Evolutionary conservation across 2,888 invertebrate genomes (phyloP).

Genomic region (Agrypnus murinus): DNA sequence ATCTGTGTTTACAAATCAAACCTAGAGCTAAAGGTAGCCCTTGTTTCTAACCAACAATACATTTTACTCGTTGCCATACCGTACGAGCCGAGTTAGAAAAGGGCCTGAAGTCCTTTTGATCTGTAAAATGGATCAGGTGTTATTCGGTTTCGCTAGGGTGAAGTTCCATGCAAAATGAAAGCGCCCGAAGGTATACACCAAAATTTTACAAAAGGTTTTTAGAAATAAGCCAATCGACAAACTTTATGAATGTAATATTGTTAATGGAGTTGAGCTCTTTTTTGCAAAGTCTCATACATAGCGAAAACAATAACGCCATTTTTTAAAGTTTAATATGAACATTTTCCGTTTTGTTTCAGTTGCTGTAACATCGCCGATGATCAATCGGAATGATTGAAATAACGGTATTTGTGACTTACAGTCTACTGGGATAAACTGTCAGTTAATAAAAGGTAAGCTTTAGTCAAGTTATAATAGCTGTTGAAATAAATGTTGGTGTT

Average conservation of each 20-base stretch:
- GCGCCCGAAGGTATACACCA: conserved; percentile 21
- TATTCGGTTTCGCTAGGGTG: conserved; percentile 36
- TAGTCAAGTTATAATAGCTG: no score
- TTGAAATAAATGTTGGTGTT: no score
- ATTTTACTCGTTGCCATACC: conserved; percentile 23
- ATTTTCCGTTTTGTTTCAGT: background rate
- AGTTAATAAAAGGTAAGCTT: no score
- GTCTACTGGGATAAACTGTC: no score
- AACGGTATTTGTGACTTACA: no score
- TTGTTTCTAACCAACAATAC: conserved; percentile 1
- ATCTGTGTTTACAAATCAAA: no score
- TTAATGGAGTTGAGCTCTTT: conserved; percentile 3
- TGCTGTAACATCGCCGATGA: no score
- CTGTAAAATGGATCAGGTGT: conserved; percentile 43
- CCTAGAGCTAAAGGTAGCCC: no score
- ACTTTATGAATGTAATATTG: conserved; percentile 15
- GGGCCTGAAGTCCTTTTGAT: conserved; percentile 40
- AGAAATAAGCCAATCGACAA: conserved; percentile 35
- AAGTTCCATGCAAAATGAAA: conserved; percentile 37
- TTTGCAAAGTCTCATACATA: no score
- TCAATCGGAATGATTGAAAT: no score
- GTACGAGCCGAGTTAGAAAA: conserved; percentile 26
- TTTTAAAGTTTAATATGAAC: background rate
- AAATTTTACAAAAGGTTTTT: conserved; percentile 35
- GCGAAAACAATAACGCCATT: background rate